Base-by-base conservation (phyloP, 2,888 invertebrate species). In the Lacanobia oleracea region DNA sequence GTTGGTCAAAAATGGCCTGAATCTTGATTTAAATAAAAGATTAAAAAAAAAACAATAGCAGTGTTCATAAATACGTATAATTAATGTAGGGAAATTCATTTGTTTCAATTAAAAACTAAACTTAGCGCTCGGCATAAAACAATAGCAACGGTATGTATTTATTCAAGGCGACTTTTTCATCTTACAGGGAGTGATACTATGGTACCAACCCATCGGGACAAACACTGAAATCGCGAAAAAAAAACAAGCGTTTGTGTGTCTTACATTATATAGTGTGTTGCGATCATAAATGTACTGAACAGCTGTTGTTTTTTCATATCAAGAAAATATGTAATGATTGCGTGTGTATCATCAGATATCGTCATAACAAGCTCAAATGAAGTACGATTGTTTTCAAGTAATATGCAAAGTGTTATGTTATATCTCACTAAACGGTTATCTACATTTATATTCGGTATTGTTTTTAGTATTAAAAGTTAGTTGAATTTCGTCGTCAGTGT, bases 381-480 rank as follows among this genome's bases (percentile, higher is more conserved):
- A 33, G 23, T n/a, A 14, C 23, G 7, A 67, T 48, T 74, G 21
- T 61, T 50, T 73, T 43, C 8, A 67, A 50, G 33, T 54, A 23
- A 60, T n/a, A 18, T 12, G 9, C 16, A 54, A 54, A 67, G 18
- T 50, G 16, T 53, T 12, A 45, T 50, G 40, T 60, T 51, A 37
- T 48, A 27, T 60, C 53, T 53, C 27, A 16, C 21, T 40, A 40
- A 66, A 40, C 4, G 2, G 12, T 33, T 18, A 51, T 33, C 5
- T 43, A 14, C 10, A 21, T 50, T 33, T 16, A 23, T 50, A 27
- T n/a, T 40, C 27, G 6, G 3, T 21, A 37, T 10, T 18, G 37
- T 40, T 21, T 50, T 57, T 18, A 40, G 37, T 40, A n/a, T 50
- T 57, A 14, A 27, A 8, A 60, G 8, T 23, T 60, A 18, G 16